Evolutionary conservation across 2,888 invertebrate species (phyloP), one percentile per base, ranked within the genome.

Genomic region (Ditula angustiorana): DNA sequence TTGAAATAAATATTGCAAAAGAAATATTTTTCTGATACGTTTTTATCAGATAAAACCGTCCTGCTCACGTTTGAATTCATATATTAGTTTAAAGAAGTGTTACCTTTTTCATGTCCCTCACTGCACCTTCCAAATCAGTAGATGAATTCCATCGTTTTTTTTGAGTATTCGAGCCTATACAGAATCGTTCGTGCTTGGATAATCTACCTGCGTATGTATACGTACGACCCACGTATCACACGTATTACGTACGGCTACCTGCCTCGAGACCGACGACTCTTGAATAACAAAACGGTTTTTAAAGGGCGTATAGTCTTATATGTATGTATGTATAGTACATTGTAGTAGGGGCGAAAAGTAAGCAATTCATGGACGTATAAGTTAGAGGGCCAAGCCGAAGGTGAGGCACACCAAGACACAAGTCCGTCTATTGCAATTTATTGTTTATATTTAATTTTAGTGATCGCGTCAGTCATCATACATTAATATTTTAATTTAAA

Each of bases 241-340:
- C 56, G 60, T 58, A 47, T 47, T 47, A 30, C 44, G 21, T 26
- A 41, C 21, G 30, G 74, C 74, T 82, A 83, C 85, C 86, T 85
- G 82, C 70, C 66, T 72, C 61, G 63, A 65, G 66, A 61, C 71
- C 69, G 72, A 80, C 80, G 77, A 67, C 68, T 70, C 69, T 68
- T 67, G 83, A 84, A 84, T 85, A 80, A 74, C 79, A 80, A 81
- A 79, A 74, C 66, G 57, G 65, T 71, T 71, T 76, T 74, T 71
- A 71, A 75, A 71, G 72, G 74, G 67, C 73, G 68, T 71, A 71
- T 73, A 66, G 28, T 37, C 21, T 5, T 41, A 4, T 46, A 30
- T 10, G 16, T 26, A 26, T 35, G 16, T 41, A 19, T 41, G 19
- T 41, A 19, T 35, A n/a, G n/a, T n/a, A n/a, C n/a, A n/a, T n/a